Percentiles rank a stretch among this genome's conserved stretches.
phyloP scores from a whole-genome alignment of 2,888 invertebrate species.

The Blastobasis adustella region DNA sequence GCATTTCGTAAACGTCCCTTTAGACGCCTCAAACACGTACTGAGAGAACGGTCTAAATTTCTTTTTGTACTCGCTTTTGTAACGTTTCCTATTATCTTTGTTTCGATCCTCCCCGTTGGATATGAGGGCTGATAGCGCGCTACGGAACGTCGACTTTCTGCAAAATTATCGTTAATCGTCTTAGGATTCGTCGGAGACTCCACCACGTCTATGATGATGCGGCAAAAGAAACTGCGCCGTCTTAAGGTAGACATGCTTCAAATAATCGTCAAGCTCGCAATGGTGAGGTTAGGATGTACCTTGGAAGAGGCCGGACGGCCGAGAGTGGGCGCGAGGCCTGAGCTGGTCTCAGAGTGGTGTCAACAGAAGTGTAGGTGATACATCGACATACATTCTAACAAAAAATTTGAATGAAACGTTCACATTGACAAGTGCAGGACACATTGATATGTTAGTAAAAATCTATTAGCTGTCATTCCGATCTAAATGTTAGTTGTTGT shows the following conservation, averaged over 20 bases:
- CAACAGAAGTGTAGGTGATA: constrained; percentile 62
- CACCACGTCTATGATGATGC: constrained; percentile 47
- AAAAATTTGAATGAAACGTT: constrained; percentile 62
- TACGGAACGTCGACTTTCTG: constrained; percentile 76
- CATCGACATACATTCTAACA: constrained; percentile 71
- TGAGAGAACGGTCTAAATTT: constrained; percentile 88
- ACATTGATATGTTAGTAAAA: constrained; percentile 54
- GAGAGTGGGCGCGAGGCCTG: constrained; percentile 40
- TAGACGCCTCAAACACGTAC: constrained; percentile 84
- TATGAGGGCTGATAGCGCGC: constrained; percentile 74
- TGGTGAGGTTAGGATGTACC: constrained; percentile 68
- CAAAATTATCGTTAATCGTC: constrained; percentile 71
- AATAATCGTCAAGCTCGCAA: constrained; percentile 72
- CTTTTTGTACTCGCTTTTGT: constrained; percentile 87
- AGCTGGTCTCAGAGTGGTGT: constrained; percentile 38
- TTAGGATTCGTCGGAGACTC: constrained; percentile 58
- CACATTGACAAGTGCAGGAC: constrained; percentile 58
- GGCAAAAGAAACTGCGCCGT: constrained; percentile 69
- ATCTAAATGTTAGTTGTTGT: constrained; percentile 53
- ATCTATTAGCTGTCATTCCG: constrained; percentile 67
- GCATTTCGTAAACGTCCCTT: constrained; percentile 78
- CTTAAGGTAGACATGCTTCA: constrained; percentile 71
- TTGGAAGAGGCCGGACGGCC: constrained; percentile 61
- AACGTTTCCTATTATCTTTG: constrained; percentile 79
- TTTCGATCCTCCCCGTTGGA: constrained; percentile 76